phyloP scores from a whole-genome alignment of 1,140 invertebrate species.

The Drosophila sechellia region DNA sequence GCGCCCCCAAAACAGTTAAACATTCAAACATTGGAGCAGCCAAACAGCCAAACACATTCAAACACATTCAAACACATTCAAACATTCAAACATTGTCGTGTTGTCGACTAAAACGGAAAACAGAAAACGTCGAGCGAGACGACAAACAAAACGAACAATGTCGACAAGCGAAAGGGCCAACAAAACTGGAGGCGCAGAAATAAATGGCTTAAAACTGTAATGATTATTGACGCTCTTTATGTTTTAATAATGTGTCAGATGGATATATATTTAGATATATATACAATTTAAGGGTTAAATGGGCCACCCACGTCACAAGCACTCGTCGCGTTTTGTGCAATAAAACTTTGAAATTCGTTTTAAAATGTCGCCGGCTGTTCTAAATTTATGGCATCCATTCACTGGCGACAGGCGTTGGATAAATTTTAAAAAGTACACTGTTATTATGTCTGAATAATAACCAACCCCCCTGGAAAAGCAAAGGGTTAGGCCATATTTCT shows the following conservation, averaged over 20 bases:
- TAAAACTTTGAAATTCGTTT: conserved; percentile 81
- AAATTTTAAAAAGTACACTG: conserved; percentile 58
- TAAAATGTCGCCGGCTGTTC: conserved; percentile 74
- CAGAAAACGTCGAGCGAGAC: neutral
- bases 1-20: conserved; percentile 16
- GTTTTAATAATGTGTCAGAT: conserved; percentile 78
- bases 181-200: conserved; percentile 40
- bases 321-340: conserved; percentile 65
- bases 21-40: conserved; percentile 21
- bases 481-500: conserved; percentile 29
- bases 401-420: conserved; percentile 59
- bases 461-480: conserved; percentile 11
- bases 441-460: conserved; percentile 60
- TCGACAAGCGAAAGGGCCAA: conserved; percentile 39
- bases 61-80: conserved; percentile 18
- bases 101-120: conserved; percentile 15
- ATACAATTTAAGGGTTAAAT: conserved; percentile 70
- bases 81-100: conserved; percentile 52
- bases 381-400: conserved; percentile 73
- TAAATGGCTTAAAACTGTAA: conserved; percentile 78
- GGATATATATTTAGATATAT: conserved; percentile 32
- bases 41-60: conserved; percentile 23
- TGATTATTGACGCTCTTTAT: conserved; percentile 83
- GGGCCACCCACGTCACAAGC: conserved; percentile 68
- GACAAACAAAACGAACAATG: conserved; percentile 34